These are phyloP conservation scores for Tupaia tana DNA, from an alignment of 2,113 vertebrate genomes.

Conservation along the genomic window DNA sequence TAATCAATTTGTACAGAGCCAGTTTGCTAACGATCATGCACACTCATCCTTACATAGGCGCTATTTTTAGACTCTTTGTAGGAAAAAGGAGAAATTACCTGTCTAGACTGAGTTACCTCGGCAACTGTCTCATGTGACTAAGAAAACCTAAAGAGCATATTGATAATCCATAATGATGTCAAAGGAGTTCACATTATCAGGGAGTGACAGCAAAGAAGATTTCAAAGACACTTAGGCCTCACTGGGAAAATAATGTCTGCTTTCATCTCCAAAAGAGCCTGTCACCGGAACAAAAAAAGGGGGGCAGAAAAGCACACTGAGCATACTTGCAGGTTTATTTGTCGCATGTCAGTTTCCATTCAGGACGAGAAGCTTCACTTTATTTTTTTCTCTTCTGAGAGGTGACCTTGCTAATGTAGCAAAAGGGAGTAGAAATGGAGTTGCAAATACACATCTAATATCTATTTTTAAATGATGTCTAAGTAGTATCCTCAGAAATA, in stretches of 20 bases:
- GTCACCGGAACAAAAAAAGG: constrained; percentile 75
- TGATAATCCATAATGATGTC: constrained; percentile 95
- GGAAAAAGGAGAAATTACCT: constrained; percentile 86
- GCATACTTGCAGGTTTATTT: constrained; percentile 69
- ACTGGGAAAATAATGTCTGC: constrained; percentile 84
- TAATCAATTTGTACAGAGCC: constrained; percentile 72
- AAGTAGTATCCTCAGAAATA: neutral
- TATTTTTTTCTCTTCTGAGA: constrained; percentile 68
- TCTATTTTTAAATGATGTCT: neutral
- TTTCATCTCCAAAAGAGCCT: constrained; percentile 85
- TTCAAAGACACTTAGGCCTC: constrained; percentile 87
- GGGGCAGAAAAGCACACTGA: constrained; percentile 13
- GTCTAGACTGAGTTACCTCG: constrained; percentile 89
- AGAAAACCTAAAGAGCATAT: constrained; percentile 91
- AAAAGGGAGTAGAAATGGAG: constrained; percentile 40
- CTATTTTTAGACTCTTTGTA: constrained; percentile 86
- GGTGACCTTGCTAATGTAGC: constrained; percentile 60
- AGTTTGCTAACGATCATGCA: constrained; percentile 75
- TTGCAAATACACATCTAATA: neutral
- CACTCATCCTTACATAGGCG: constrained; percentile 62
- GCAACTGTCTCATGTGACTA: constrained; percentile 91
- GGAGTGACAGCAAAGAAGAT: constrained; percentile 88
- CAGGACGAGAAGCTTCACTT: constrained; percentile 66
- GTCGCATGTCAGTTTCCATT: constrained; percentile 76
- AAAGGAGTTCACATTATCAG: constrained; percentile 89